These are phyloP conservation scores for Pharmacophagus antenor DNA, from an alignment of 2,888 invertebrate species.

Conservation along the genomic window DNA sequence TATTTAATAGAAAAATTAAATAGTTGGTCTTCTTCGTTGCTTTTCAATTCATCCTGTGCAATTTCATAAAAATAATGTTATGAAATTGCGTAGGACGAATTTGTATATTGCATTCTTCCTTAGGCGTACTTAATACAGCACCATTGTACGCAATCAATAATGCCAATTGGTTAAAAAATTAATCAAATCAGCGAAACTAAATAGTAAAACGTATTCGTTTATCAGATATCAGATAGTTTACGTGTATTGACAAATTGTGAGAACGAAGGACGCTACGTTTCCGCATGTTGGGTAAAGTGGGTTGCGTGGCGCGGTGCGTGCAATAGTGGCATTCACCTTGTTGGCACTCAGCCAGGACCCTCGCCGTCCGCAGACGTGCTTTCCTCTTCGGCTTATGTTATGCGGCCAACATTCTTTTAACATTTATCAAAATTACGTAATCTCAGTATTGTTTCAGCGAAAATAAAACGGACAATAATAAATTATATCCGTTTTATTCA, in stretches of 20 bases:
- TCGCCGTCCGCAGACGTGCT: slow-evolving; percentile 38
- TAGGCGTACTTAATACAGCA: too few species aligned
- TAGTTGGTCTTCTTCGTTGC: background rate
- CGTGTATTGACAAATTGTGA: slow-evolving; percentile 30
- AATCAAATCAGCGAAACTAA: slow-evolving; percentile 2
- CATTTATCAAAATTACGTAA: slow-evolving; percentile 42
- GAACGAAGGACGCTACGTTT: slow-evolving; percentile 41
- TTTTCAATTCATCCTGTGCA: background rate
- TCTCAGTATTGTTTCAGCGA: slow-evolving; percentile 35
- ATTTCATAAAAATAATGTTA: background rate
- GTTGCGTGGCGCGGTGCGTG: slow-evolving; percentile 66
- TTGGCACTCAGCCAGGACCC: slow-evolving; percentile 65
- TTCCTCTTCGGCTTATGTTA: slow-evolving; percentile 27
- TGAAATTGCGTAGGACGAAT: background rate
- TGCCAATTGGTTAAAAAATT: too few species aligned
- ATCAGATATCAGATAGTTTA: slow-evolving; percentile 16
- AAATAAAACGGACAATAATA: slow-evolving; percentile 11
- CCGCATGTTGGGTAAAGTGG: slow-evolving; percentile 68
- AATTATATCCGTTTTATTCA: slow-evolving; percentile 8
- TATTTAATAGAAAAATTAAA: background rate
- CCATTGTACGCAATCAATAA: too few species aligned
- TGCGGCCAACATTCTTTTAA: slow-evolving; percentile 40
- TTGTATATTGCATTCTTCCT: too few species aligned
- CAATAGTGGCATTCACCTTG: slow-evolving; percentile 79
- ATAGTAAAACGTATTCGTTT: slow-evolving; percentile 5